Conservation (phyloP, 1,140 invertebrate species). For the Drosophila grimshawi region DNA sequence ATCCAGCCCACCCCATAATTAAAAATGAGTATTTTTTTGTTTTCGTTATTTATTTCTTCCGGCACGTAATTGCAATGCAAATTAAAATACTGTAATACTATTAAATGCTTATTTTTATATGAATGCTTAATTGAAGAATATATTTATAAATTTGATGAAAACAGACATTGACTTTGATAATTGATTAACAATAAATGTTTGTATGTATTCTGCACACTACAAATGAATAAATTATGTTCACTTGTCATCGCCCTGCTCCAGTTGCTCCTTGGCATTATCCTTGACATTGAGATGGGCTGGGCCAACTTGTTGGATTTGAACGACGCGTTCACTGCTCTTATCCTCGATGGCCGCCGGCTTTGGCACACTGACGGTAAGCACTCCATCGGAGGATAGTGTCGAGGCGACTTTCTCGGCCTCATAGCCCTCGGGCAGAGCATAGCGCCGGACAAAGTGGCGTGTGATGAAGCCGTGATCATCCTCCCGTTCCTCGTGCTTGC, state of each 20-base stretch:
- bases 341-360: constrained; percentile 84
- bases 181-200: constrained; percentile 30
- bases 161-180: constrained; percentile 66
- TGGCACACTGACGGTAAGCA: constrained; percentile 89
- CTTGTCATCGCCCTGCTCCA: constrained; percentile 52
- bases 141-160: constrained; percentile 28
- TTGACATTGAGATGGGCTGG: constrained; percentile 82
- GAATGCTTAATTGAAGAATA: background rate
- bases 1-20: background rate
- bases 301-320: constrained; percentile 85
- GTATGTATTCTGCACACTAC: constrained; percentile 3
- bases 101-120: background rate
- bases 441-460: constrained; percentile 89
- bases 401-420: constrained; percentile 88
- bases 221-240: constrained; percentile 15
- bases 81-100: background rate
- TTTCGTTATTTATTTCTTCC: background rate
- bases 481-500: constrained; percentile 91
- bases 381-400: constrained; percentile 90
- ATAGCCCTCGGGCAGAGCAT: constrained; percentile 89
- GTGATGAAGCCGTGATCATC: constrained; percentile 91
- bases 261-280: constrained; percentile 62
- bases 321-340: constrained; percentile 80
- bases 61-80: background rate
- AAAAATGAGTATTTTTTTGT: constrained; percentile 6